Conservation (phyloP, 2,113 vertebrate species). For the Platysternon megacephalum region DNA sequence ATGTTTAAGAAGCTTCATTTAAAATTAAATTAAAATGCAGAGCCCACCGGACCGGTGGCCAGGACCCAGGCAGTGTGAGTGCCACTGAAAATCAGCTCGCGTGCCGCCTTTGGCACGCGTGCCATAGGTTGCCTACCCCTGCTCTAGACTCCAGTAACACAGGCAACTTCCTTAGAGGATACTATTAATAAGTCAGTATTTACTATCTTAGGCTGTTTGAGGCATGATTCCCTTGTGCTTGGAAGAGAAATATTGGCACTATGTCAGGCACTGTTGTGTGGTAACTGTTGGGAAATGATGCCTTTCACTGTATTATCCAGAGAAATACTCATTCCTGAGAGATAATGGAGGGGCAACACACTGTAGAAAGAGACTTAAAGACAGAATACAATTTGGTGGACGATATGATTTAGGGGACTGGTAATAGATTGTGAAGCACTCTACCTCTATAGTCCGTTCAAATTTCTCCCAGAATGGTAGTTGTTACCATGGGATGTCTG, state of each 20-base stretch:
- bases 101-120: too few relatives aligned
- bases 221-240: background rate
- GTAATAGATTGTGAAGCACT: background rate
- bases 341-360: background rate
- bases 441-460: background rate
- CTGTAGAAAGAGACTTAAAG: background rate
- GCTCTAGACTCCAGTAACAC: background rate
- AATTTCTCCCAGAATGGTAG: background rate
- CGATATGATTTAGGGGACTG: background rate
- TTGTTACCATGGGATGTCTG: background rate
- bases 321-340: background rate
- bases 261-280: background rate
- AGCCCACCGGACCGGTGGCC: too few relatives aligned
- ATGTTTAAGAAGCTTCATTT: too few relatives aligned
- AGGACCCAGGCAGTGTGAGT: too few relatives aligned
- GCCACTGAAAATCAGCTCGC: too few relatives aligned
- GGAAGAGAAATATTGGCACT: background rate
- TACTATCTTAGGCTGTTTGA: background rate
- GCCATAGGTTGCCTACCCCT: too few relatives aligned
- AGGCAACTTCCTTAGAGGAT: background rate
- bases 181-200: background rate
- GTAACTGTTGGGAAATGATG: background rate
- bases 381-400: background rate
- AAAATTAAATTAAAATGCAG: too few relatives aligned
- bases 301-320: background rate